A percentile compares a stretch with the other conserved stretches of the same genome.
phyloP scores from a whole-genome alignment of 2,797 vertebrate genomes.

The Enteromius paludinosus region DNA sequence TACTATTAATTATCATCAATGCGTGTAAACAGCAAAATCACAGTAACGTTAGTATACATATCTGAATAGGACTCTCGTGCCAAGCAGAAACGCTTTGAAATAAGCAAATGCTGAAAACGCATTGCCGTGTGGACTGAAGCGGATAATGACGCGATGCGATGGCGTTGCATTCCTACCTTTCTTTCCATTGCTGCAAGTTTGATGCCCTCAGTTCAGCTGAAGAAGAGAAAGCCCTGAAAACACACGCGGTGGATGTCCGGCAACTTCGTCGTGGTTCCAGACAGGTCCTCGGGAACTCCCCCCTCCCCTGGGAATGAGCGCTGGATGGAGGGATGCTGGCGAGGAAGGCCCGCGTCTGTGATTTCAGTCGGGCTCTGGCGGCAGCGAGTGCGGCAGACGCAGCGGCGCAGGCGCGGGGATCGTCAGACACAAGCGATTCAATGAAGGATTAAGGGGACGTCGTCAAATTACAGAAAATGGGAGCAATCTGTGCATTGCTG shows the following conservation, averaged over 20 bases:
- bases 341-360: constrained; percentile 55
- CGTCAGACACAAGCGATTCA: constrained; percentile 29
- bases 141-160: constrained; percentile 46
- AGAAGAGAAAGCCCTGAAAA: neutral
- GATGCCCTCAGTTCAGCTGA: constrained; percentile 27
- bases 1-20: neutral
- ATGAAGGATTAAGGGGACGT: constrained; percentile 59
- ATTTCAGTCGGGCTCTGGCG: constrained; percentile 44
- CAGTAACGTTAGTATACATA: too few relatives aligned
- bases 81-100: neutral
- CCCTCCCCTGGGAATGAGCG: constrained; percentile 47
- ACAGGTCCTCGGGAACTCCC: constrained; percentile 34
- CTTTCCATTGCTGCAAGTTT: constrained; percentile 64
- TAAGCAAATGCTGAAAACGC: constrained; percentile 76
- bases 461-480: constrained; percentile 56
- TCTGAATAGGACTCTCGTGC: neutral
- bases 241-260: constrained; percentile 32
- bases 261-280: constrained; percentile 54
- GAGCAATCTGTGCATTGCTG: neutral
- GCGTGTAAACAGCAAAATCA: neutral
- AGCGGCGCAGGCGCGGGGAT: constrained; percentile 62
- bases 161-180: constrained; percentile 65
- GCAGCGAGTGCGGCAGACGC: constrained; percentile 61
- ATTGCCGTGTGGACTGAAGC: constrained; percentile 68
- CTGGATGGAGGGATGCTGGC: constrained; percentile 58